phyloP scores from a whole-genome alignment of 30 jellyfish, hydroid and myxozoan genomes.

The Hydra vulgaris region DNA sequence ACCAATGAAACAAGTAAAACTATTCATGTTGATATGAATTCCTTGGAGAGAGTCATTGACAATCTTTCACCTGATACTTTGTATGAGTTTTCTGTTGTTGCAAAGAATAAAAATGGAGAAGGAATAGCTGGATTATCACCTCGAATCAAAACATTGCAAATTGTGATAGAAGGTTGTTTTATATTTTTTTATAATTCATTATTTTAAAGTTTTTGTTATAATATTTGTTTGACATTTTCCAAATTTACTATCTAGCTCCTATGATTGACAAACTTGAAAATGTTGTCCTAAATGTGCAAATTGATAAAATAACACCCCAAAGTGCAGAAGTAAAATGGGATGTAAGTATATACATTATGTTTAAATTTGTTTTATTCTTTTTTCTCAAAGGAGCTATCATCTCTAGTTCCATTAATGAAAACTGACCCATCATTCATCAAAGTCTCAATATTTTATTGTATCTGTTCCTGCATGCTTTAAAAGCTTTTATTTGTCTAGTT shows the following conservation, averaged over 20 bases:
- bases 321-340: constrained; percentile 12
- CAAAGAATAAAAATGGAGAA: constrained; percentile 57
- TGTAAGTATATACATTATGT: constrained; percentile 9
- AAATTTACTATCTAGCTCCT: constrained; percentile 1
- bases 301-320: constrained; percentile 2
- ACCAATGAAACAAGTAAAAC: constrained; percentile 10
- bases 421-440: no score
- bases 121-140: constrained; percentile 45
- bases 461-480: no score
- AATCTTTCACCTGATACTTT: constrained; percentile 39
- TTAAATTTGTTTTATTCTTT: no score
- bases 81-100: constrained; percentile 52
- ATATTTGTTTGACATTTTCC: not conserved
- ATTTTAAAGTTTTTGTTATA: not conserved
- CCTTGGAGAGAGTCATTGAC: constrained; percentile 3
- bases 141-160: constrained; percentile 17
- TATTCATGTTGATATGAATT: not conserved
- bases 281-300: not conserved
- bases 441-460: no score
- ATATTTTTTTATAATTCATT: not conserved
- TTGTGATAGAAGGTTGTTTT: not conserved
- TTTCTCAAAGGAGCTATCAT: no score
- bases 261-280: constrained; percentile 11
- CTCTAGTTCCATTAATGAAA: no score
- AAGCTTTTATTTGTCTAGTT: no score